Evolutionary conservation across 2,797 vertebrate genomes (phyloP), one percentile per base, ranked within the genome.

Genomic region (Semotilus atromaculatus): DNA sequence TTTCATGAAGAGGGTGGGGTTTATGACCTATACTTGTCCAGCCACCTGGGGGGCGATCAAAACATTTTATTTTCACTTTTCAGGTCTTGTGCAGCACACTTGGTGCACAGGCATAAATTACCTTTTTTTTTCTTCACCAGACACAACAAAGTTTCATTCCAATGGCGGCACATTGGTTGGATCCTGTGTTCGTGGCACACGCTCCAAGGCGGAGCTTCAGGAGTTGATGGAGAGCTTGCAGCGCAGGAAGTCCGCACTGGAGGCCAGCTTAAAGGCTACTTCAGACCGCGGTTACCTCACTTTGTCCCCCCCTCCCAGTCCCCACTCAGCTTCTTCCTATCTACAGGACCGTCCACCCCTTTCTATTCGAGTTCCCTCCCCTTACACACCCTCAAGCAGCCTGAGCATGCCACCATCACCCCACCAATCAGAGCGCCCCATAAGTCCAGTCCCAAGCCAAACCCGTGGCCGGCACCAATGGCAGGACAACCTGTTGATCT

Each of bases 221-320:
- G 95, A 96, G 80, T 92, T 96, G 91, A 97, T 98, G 96, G 97
- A 98, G 93, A 97, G 94, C 40, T 92, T 97, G 85, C 96, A 95
- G 92, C 94, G 94, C 0, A 96, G 96, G 92, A 99, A 98, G 92
- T 96, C 96, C 0, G 96, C 97, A 36, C 95, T 97, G 86, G 97
- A 96, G 89, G 96, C 97, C 89, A 98, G 96, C 90, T 94, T 98
- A 90, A 96, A 96, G 91, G 95, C 97, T 85, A 96, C 94, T 1
- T 96, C 96, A 16, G 97, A 98, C 87, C 96, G 96, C 82, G 96
- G 96, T 45, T 98, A 98, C 90, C 96, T 97, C 91, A 96, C 94
- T 4, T 93, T 96, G 80, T 96, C 97, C 2, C 94, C 97, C 14
- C 92, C 96, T 0, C 91, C 89, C 85, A 90, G 89, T 91, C 85